These are phyloP conservation scores for Polyommatus icarus DNA, from an alignment of 2,888 invertebrate genomes.

Conservation along the genomic window DNA sequence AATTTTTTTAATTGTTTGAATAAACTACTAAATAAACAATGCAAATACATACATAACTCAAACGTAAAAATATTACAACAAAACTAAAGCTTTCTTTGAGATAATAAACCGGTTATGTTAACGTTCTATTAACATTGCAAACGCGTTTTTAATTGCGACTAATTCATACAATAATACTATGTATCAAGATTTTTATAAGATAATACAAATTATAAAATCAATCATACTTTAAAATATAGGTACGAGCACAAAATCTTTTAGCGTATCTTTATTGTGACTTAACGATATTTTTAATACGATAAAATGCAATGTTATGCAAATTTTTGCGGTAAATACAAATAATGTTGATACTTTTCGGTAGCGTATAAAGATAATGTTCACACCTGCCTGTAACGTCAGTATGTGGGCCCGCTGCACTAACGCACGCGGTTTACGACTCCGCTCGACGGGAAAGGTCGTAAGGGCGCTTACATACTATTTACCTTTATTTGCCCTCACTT, in stretches of 20 bases:
- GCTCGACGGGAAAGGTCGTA: slow-evolving; percentile 35
- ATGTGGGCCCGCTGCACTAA: slow-evolving; percentile 62
- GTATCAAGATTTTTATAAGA: neutral
- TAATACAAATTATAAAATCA: neutral
- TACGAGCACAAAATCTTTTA: neutral
- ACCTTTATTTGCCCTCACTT: neutral
- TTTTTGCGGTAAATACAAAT: slow-evolving; percentile 49
- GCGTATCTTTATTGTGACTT: neutral
- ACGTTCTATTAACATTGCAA: neutral
- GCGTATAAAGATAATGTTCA: slow-evolving; percentile 79
- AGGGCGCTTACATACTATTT: slow-evolving; percentile 8
- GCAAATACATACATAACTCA: neutral
- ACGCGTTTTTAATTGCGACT: neutral
- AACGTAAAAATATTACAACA: neutral
- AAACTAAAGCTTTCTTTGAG: neutral
- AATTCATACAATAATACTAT: neutral
- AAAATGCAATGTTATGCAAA: neutral
- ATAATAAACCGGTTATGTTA: neutral
- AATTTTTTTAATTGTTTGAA: neutral
- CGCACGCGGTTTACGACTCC: slow-evolving; percentile 64
- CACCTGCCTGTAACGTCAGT: slow-evolving; percentile 76
- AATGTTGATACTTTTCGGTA: slow-evolving; percentile 58
- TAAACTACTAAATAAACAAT: neutral
- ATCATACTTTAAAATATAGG: neutral
- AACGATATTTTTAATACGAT: neutral